A percentile compares a stretch with the other conserved stretches of the same genome.
These are phyloP conservation scores for Forbesichthys papilliferus DNA, from an alignment of 2,113 vertebrate genomes.

Conservation along the genomic window DNA sequence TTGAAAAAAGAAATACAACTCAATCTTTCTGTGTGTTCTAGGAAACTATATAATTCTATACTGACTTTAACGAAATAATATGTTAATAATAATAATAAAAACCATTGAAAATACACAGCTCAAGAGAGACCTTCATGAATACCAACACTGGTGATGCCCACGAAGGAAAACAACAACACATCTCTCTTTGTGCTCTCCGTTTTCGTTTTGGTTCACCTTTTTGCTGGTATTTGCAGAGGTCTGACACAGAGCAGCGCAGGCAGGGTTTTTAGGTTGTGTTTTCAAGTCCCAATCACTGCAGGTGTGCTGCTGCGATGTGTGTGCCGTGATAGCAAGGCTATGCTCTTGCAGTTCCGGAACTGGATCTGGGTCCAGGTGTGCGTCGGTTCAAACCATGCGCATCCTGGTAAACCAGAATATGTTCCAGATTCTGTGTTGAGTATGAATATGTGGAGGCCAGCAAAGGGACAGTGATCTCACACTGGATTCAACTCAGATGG, in stretches of 20 bases:
- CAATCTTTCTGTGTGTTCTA: slow-evolving; percentile 80
- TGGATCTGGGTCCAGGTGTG: slow-evolving; percentile 14
- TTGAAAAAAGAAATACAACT: slow-evolving; percentile 64
- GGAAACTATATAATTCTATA: slow-evolving; percentile 78
- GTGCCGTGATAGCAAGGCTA: slow-evolving; percentile 49
- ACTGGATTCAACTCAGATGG: slow-evolving; percentile 59
- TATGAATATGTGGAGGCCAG: slow-evolving; percentile 65
- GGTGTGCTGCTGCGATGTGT: slow-evolving; percentile 54
- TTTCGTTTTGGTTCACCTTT: slow-evolving; percentile 64
- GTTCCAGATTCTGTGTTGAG: slow-evolving; percentile 43
- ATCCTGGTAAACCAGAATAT: too few relatives aligned
- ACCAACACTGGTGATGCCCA: slow-evolving; percentile 42
- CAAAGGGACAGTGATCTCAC: slow-evolving; percentile 56
- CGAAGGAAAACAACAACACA: slow-evolving; percentile 25
- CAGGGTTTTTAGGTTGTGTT: slow-evolving; percentile 59
- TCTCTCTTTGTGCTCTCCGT: slow-evolving; percentile 43
- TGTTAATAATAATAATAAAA: slow-evolving; percentile 18
- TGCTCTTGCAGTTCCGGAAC: slow-evolving; percentile 24
- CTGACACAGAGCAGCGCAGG: slow-evolving; percentile 46
- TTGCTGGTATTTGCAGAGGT: slow-evolving; percentile 62
- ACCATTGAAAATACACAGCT: slow-evolving; percentile 54
- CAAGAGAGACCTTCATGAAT: slow-evolving; percentile 58
- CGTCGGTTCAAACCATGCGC: neutral
- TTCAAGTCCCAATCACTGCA: slow-evolving; percentile 59
- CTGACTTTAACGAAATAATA: slow-evolving; percentile 70